These are phyloP conservation scores for Gadus chalcogrammus DNA, from an alignment of 2,113 vertebrate genomes.

Conservation along the genomic window DNA sequence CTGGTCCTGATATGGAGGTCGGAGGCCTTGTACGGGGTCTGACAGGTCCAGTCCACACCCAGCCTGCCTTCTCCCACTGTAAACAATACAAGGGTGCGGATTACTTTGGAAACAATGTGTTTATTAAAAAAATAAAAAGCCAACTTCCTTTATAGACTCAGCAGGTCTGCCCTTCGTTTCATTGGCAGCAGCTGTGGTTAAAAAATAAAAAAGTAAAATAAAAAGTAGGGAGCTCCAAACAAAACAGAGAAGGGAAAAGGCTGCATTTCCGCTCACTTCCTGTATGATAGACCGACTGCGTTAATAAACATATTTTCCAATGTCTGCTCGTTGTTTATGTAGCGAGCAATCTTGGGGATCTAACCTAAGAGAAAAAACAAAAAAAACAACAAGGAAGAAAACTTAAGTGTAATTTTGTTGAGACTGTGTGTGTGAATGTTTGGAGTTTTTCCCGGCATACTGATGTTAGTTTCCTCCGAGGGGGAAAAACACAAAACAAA, in stretches of 20 bases:
- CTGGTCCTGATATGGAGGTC: constrained; percentile 20
- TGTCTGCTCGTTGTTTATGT: constrained; percentile 40
- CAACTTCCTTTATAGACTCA: constrained; percentile 74
- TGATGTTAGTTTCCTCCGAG: constrained; percentile 35
- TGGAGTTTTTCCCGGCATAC: constrained; percentile 48
- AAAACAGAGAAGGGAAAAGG: constrained; percentile 54
- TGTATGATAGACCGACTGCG: constrained; percentile 57
- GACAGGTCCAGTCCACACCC: constrained; percentile 56
- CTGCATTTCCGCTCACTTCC: constrained; percentile 63
- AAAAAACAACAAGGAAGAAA: constrained; percentile 34
- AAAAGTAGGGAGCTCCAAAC: constrained; percentile 23
- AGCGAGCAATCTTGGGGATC: constrained; percentile 49
- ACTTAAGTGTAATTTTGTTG: constrained; percentile 48
- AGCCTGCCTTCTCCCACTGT: constrained; percentile 68
- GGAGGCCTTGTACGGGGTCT: constrained; percentile 49
- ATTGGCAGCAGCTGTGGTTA: constrained; percentile 64
- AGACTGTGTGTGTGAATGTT: constrained; percentile 33
- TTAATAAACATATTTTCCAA: constrained; percentile 41
- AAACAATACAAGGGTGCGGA: constrained; percentile 79
- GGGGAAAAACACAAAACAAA: constrained; percentile 1
- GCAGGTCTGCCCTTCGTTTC: constrained; percentile 77
- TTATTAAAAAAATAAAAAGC: constrained; percentile 73
- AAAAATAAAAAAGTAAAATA: constrained; percentile 46
- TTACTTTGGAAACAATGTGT: constrained; percentile 83
- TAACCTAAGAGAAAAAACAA: constrained; percentile 45